Evolutionary conservation across 2,888 invertebrate species (phyloP), one percentile per base, ranked within the genome.

Genomic region (Cantharis lateralis): DNA sequence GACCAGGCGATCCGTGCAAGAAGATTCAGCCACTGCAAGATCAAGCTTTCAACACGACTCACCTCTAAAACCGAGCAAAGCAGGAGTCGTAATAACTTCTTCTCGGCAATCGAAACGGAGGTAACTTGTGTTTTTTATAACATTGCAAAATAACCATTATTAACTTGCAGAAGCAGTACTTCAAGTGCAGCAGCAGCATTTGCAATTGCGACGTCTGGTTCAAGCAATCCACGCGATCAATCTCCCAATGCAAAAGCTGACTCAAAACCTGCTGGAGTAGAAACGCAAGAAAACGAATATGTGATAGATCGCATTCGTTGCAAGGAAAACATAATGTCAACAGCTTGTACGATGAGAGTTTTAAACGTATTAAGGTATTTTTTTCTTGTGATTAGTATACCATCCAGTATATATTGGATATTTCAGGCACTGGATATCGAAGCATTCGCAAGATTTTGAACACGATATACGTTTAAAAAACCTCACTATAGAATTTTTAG

Each of bases 341-440:
- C 96, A 5, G 97, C 97, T n/a, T 96, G 96, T 74, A 97, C 96
- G 0, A 97, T 97, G 96, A 89, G 97, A 78, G 97, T 97, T 0
- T 90, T 97, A 0, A 96, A 96, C 87, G 96, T 97, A 1, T 89
- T 97, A 68, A 92, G 92, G 92, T 91, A n/a, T n/a, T n/a, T n/a
- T n/a, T n/a, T n/a, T n/a, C n/a, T n/a, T n/a, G n/a, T n/a, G n/a
- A n/a, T n/a, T n/a, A n/a, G n/a, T n/a, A n/a, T n/a, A n/a, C n/a
- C n/a, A n/a, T n/a, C n/a, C n/a, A n/a, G n/a, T n/a, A n/a, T 82
- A 24, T 81, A 9, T 32, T 32, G 2, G 2, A 32, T 13, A 32
- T 32, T n/a, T 48, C 2, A 91, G 96, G 78, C 97, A 97, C 86
- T 97, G 97, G 97, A 94, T 96, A 32, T 95, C 95, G 0, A 97